Conservation (phyloP, 2,888 invertebrate genomes). For the Kryphioiulus occultus region DNA sequence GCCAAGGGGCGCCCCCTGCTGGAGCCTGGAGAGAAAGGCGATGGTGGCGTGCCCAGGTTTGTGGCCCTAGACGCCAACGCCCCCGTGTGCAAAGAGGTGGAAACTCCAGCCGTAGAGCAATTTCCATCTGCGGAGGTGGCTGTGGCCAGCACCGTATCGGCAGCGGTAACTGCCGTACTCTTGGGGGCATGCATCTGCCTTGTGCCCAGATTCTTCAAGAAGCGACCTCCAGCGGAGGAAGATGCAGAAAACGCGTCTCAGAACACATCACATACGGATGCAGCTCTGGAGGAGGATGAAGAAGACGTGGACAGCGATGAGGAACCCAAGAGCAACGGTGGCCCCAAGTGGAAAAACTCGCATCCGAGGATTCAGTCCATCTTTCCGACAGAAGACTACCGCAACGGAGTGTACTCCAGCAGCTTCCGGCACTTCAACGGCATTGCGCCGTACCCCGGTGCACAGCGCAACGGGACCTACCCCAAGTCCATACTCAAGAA, state of each 20-base stretch:
- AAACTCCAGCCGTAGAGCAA: slow-evolving; percentile 53
- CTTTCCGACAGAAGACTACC: slow-evolving; percentile 47
- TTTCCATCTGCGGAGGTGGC: slow-evolving; percentile 56
- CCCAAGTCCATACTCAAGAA: slow-evolving; percentile 52
- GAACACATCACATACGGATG: slow-evolving; percentile 47
- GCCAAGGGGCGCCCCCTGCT: slow-evolving; percentile 44
- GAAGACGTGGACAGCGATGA: slow-evolving; percentile 48
- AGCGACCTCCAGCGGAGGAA: neutral
- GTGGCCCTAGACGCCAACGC: slow-evolving; percentile 45
- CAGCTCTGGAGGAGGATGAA: slow-evolving; percentile 25
- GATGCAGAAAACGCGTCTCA: slow-evolving; percentile 49
- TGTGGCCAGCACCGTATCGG: slow-evolving; percentile 55
- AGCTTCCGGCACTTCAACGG: slow-evolving; percentile 50
- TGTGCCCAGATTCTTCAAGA: slow-evolving; percentile 47
- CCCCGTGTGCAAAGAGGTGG: slow-evolving; percentile 53
- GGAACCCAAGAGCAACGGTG: slow-evolving; percentile 42
- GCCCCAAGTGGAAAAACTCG: slow-evolving; percentile 30
- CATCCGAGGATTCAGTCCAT: slow-evolving; percentile 45
- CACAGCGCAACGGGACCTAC: slow-evolving; percentile 49
- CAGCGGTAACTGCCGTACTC: slow-evolving; percentile 54
- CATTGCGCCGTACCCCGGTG: slow-evolving; percentile 45
- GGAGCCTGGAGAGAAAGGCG: neutral
- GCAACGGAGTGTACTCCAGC: slow-evolving; percentile 44
- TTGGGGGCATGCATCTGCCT: slow-evolving; percentile 4
- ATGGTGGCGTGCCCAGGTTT: neutral